Evolutionary conservation across 2,888 invertebrate species (phyloP).

Genomic region (Lathronympha strigana): DNA sequence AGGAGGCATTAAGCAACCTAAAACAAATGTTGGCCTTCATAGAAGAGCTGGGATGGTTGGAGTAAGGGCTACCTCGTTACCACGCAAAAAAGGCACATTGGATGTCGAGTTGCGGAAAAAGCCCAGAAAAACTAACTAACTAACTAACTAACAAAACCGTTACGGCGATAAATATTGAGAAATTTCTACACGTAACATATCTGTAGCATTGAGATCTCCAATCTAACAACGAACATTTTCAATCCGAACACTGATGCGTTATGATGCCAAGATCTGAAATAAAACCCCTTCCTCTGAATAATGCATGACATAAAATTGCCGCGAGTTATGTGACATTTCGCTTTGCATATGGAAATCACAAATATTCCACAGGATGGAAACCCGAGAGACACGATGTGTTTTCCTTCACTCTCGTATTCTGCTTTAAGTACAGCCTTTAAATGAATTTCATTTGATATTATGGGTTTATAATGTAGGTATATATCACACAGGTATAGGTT

Average conservation of each 20-base stretch:
- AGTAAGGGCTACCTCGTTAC: no score
- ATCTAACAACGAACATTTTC: not conserved
- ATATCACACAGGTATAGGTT: no score
- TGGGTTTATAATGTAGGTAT: no score
- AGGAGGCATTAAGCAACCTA: no score
- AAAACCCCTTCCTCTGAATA: conserved; percentile 28
- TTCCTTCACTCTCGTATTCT: not conserved
- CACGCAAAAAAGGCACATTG: no score
- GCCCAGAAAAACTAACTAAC: no score
- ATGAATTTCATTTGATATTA: no score
- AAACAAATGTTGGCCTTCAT: no score
- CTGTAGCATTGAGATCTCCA: not conserved
- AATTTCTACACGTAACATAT: not conserved
- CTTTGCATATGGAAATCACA: conserved; percentile 34
- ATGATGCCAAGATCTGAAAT: not conserved
- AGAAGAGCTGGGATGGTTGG: no score
- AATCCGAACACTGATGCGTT: not conserved
- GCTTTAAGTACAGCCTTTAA: not conserved
- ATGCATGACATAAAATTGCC: conserved; percentile 37
- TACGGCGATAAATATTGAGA: no score
- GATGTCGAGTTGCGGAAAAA: no score
- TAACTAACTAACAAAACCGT: no score
- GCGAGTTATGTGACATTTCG: conserved; percentile 23
- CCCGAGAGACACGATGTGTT: not conserved
- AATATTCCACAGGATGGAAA: conserved; percentile 10